phyloP scores from a whole-genome alignment of 2,797 vertebrate genomes.

The Peromyscus nudipes region DNA sequence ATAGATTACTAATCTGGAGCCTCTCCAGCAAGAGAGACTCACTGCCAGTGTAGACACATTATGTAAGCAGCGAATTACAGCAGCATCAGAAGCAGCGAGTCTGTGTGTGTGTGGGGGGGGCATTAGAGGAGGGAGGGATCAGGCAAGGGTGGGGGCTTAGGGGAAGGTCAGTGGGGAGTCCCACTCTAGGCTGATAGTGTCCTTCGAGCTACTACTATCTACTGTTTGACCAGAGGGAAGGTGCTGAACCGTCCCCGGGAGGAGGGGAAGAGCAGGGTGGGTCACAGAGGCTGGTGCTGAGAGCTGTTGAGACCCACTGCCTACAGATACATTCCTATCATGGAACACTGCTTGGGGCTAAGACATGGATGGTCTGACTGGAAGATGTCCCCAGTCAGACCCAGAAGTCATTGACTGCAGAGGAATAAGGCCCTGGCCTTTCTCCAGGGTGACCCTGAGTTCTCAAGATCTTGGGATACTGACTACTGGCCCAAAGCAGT shows the following conservation, averaged over 20 bases:
- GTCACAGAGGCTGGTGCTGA: neutral
- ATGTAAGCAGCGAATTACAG: slow-evolving; percentile 57
- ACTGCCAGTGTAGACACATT: slow-evolving; percentile 37
- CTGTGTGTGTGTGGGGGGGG: neutral
- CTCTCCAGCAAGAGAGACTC: slow-evolving; percentile 62
- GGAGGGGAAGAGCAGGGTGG: neutral
- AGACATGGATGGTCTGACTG: neutral
- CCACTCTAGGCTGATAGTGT: neutral
- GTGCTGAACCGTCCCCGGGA: neutral
- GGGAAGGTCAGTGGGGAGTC: neutral
- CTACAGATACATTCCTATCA: neutral
- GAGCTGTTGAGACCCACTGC: neutral
- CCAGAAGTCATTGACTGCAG: neutral
- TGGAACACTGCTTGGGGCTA: rapidly evolving
- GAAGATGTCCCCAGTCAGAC: neutral
- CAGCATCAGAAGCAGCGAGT: neutral
- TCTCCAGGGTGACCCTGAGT: neutral
- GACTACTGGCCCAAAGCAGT: neutral
- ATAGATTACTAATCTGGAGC: slow-evolving; percentile 76
- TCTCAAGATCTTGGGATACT: neutral
- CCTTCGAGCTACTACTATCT: neutral
- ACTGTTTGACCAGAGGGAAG: neutral
- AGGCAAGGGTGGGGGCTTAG: neutral
- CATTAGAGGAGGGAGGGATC: neutral
- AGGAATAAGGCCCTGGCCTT: neutral